Base-by-base conservation (phyloP, 37 sponge, comb jelly and placozoan genomes). In the Halisarca cf. caerulea region DNA sequence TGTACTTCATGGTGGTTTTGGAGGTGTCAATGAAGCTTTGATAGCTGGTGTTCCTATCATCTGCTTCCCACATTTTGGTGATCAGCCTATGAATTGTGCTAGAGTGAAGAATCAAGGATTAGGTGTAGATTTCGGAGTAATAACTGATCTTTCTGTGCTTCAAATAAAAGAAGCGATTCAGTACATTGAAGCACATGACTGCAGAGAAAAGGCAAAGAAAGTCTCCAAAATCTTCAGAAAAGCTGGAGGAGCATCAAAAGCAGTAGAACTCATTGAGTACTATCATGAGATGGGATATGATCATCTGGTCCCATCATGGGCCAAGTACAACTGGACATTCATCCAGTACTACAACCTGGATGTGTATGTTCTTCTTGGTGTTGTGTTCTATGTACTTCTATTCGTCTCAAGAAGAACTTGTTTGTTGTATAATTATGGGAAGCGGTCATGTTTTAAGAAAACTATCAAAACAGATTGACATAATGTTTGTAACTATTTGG, bases 11-110 rank as follows among this genome's bases (percentile, higher is more conserved):
- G 45, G 87, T 69, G 87, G 87, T 21, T 14, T 87, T 18, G 73
- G 73, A 0, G 87, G 82, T 0, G 30, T 87, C 32, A 68, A 80
- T 3, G 87, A 87, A 23, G 87, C 87, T 1, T 33, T 87, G 27
- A n/a, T 36, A 21, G 27, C 53, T 17, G 61, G 61, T 43, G 82
- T 81, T 2, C 82, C 87, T 9, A 59, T 87, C 42, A 80, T 87
- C 30, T 33, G 58, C 14, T 8, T 69, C 0, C 87, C 87, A 0
- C 25, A 40, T 2, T 35, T 18, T 8, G 15, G 9, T 42, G 87
- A 87, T 34, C 87, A 87, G 42, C 57, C 43, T 5, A 39, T n/a
- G 0, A 85, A 60, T 78, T 80, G 62, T 43, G 35, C 42, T 0
- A 25, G 78, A 0, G 51, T 85, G 43, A 45, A 11, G 3, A 32